phyloP scores from a whole-genome alignment of 2,113 vertebrate genomes.

The Xenopus borealis region DNA sequence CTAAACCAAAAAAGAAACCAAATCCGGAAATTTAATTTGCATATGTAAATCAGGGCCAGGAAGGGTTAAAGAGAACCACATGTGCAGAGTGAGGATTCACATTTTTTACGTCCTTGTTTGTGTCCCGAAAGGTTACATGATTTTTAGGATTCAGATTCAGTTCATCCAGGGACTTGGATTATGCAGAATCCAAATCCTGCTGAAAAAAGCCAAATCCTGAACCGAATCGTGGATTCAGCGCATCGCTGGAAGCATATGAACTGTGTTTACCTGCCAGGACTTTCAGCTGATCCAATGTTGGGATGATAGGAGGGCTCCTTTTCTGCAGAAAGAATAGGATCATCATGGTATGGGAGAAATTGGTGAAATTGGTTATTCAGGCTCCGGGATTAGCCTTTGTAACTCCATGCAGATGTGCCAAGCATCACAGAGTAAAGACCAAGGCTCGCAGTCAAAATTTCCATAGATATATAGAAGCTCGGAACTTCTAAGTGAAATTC shows the following conservation, averaged over 20 bases:
- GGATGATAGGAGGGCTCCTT: slow-evolving; percentile 79
- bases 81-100: too few relatives aligned
- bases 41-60: too few relatives aligned
- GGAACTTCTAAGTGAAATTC: slow-evolving; percentile 85
- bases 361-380: slow-evolving; percentile 97
- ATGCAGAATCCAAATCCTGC: too few relatives aligned
- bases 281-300: slow-evolving; percentile 81
- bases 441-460: slow-evolving; percentile 75
- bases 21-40: too few relatives aligned
- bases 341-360: slow-evolving; percentile 93
- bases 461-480: slow-evolving; percentile 89
- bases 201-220: too few relatives aligned
- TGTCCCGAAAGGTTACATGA: too few relatives aligned
- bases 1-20: too few relatives aligned
- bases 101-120: too few relatives aligned
- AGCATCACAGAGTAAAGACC: slow-evolving; percentile 81
- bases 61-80: too few relatives aligned
- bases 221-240: too few relatives aligned
- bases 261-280: slow-evolving; percentile 75
- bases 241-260: not conserved
- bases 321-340: slow-evolving; percentile 92
- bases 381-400: slow-evolving; percentile 85
- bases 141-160: too few relatives aligned
- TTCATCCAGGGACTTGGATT: too few relatives aligned
- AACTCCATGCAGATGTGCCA: slow-evolving; percentile 82